Conservation (phyloP, 37 sponge, comb jelly and placozoan species). For the Halichondria panicea region DNA sequence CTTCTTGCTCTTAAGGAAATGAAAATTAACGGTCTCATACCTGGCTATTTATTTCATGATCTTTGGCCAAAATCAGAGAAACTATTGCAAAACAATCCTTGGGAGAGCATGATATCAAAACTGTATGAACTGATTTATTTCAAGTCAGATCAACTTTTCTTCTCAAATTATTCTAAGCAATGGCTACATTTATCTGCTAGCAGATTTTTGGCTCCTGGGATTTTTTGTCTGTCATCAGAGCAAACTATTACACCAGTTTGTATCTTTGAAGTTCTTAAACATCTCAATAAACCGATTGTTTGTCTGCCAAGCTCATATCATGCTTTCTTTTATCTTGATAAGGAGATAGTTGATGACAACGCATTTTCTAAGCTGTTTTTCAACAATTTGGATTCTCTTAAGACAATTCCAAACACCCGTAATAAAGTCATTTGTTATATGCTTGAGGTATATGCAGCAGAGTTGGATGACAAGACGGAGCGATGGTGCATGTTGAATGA, state of each 20-base stretch:
- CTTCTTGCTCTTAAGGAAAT: conserved; percentile 16
- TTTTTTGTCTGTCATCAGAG: conserved; percentile 6
- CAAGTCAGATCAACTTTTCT: conserved; percentile 23
- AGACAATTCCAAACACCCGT: conserved; percentile 2
- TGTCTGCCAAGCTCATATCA: conserved; percentile 32
- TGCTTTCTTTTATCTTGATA: background rate
- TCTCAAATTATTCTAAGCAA: conserved; percentile 2
- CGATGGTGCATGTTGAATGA: background rate
- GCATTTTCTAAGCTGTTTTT: conserved; percentile 13
- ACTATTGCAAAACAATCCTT: conserved; percentile 31
- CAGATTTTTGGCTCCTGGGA: conserved; percentile 18
- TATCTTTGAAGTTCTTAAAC: conserved; percentile 9
- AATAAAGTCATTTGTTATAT: conserved; percentile 16
- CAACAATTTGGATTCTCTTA: background rate
- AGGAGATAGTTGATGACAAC: conserved; percentile 1
- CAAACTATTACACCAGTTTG: background rate
- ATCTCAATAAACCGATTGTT: conserved; percentile 34
- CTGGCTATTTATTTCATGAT: conserved; percentile 27
- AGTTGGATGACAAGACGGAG: background rate
- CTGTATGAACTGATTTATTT: conserved; percentile 6
- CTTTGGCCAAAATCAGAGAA: conserved; percentile 34
- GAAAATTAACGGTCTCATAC: too few relatives aligned
- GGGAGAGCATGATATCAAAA: background rate
- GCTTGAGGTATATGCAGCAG: conserved; percentile 20
- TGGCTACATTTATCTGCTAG: conserved; percentile 28